phyloP scores from a whole-genome alignment of 2,113 vertebrate genomes.

The Falcunculus frontatus region DNA sequence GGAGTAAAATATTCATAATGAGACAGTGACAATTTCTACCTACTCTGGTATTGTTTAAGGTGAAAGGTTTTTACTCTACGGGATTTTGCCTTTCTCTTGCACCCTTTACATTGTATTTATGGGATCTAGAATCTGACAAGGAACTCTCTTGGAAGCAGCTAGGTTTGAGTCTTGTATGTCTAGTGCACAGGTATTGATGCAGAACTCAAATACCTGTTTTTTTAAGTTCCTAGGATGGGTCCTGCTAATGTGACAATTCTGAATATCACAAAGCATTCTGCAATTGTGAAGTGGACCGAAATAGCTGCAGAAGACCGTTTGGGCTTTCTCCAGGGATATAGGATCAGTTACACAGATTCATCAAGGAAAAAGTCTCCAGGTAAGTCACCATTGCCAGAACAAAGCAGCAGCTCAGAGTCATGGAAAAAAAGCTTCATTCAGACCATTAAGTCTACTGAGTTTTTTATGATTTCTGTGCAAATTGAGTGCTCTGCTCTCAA shows the following conservation, averaged over 20 bases:
- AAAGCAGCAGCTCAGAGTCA: not conserved
- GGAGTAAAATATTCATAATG: not conserved
- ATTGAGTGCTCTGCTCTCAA: not conserved
- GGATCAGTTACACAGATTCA: slow-evolving; percentile 62
- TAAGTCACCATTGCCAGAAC: not conserved
- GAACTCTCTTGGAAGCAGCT: not conserved
- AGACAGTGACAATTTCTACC: not conserved
- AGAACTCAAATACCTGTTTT: not conserved
- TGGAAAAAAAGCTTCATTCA: not conserved
- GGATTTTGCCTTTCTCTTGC: not conserved
- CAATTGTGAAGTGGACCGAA: slow-evolving; percentile 71
- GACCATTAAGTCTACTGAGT: not conserved
- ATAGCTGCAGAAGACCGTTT: slow-evolving; percentile 71
- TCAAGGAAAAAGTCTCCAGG: not conserved
- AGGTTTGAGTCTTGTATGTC: not conserved
- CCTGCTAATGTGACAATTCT: slow-evolving; percentile 68
- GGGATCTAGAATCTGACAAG: not conserved
- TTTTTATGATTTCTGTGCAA: not conserved
- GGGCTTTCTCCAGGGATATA: slow-evolving; percentile 81
- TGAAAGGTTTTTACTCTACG: fast-evolving
- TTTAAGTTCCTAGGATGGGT: slow-evolving; percentile 72
- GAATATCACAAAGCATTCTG: slow-evolving; percentile 66
- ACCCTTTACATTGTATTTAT: not conserved
- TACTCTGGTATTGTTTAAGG: not conserved
- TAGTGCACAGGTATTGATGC: not conserved